Base-by-base conservation (phyloP, 2,888 invertebrate species). In the Cyaniris semiargus region DNA sequence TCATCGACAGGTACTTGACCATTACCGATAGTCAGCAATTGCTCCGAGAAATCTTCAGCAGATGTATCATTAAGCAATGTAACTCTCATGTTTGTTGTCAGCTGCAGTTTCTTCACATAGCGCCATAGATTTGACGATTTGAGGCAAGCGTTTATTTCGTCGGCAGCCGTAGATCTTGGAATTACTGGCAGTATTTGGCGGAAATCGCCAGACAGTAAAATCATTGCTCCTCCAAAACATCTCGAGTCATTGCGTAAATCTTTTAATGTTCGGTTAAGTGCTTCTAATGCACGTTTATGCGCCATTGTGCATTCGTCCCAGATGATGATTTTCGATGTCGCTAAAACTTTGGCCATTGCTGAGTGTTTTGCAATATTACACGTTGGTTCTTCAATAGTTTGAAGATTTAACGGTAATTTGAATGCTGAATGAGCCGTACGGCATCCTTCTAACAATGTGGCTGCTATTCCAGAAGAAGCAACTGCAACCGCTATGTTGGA, bases 11-110 rank as follows among this genome's bases (percentile, higher is more conserved):
- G 81, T 58, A 84, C 79, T 74, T 71, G 82, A 76, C 84, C 84
- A 84, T 85, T 85, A 81, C 83, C 66, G 81, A 85, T 85, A 83
- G 80, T 84, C 83, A 86, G 82, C 81, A 85, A 85, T 80, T 80
- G 31, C 31, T 31, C 31, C 31, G 31, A 31, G 31, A 31, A 85
- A 82, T 83, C 80, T 82, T 84, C 81, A 81, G 82, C 82, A 82
- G 81, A 82, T 81, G 76, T 71, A 80, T 81, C 82, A 13, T 80
- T 80, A 6, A 79, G 70, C 79, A 79, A 75, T 80, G 80, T 10
- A 79, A 79, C 76, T 79, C 79, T 79, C 78, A 80, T 79, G 23
- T 78, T 79, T 77, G 66, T 53, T 75, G 78, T 44, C 77, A 81
- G 76, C 15, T 79, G 78, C 6, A 80, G 76, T 78, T 79, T 80